Conservation (phyloP, 2,888 invertebrate genomes). For the Hypsopygia costalis region DNA sequence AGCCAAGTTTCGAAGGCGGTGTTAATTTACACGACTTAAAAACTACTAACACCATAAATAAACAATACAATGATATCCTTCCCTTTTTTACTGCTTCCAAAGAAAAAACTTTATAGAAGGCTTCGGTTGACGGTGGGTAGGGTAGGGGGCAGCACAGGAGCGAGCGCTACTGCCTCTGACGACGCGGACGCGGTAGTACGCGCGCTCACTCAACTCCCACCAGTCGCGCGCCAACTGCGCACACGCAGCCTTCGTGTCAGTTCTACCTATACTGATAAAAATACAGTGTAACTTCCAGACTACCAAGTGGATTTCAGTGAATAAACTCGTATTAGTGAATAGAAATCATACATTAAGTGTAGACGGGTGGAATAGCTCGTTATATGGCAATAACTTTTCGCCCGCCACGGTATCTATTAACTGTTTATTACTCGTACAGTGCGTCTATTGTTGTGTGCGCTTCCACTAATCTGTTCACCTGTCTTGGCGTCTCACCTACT, state of each 20-base stretch:
- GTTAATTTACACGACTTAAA: slow-evolving; percentile 76
- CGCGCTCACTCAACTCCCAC: slow-evolving; percentile 68
- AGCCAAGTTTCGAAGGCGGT: slow-evolving; percentile 51
- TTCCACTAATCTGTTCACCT: slow-evolving; percentile 74
- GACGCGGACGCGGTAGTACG: slow-evolving; percentile 67
- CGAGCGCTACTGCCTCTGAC: slow-evolving; percentile 70
- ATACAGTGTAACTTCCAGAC: slow-evolving; percentile 30
- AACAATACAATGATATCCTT: slow-evolving; percentile 71
- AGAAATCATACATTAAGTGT: slow-evolving; percentile 30
- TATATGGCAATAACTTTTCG: slow-evolving; percentile 22
- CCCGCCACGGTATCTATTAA: slow-evolving; percentile 49
- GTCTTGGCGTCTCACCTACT: slow-evolving; percentile 57
- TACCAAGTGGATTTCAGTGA: slow-evolving; percentile 68
- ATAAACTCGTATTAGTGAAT: slow-evolving; percentile 31
- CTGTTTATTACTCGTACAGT: slow-evolving; percentile 71
- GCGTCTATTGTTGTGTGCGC: slow-evolving; percentile 69
- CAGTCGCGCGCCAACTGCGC: slow-evolving; percentile 66
- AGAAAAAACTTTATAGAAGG: slow-evolving; percentile 68
- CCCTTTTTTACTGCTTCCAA: slow-evolving; percentile 72
- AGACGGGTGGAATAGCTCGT: slow-evolving; percentile 33
- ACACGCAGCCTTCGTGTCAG: slow-evolving; percentile 51
- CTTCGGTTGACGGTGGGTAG: slow-evolving; percentile 42
- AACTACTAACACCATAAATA: slow-evolving; percentile 77
- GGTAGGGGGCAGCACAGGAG: slow-evolving; percentile 57
- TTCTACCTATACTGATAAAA: slow-evolving; percentile 36